A percentile compares a stretch with the other conserved stretches of the same genome.
phyloP scores from a whole-genome alignment of 2,113 vertebrate genomes.

The Bettongia penicillata region DNA sequence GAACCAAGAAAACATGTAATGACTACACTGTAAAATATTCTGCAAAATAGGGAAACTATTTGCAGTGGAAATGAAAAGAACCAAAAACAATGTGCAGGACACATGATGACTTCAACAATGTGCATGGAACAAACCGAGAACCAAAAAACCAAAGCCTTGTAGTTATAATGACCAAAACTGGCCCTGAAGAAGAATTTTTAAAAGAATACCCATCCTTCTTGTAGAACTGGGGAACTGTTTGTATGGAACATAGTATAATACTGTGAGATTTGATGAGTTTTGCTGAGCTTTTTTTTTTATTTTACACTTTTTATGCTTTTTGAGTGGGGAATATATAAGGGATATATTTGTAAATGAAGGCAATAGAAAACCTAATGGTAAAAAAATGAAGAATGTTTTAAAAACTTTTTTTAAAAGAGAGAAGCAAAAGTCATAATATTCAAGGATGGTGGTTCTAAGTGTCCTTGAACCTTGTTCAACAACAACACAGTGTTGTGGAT shows the following conservation, averaged over 20 bases:
- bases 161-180: background rate
- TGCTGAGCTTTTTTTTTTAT: background rate
- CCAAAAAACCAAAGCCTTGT: background rate
- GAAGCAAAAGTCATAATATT: background rate
- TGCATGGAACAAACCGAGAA: background rate
- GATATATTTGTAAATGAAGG: background rate
- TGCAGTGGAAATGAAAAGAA: background rate
- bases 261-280: background rate
- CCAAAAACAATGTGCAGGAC: background rate
- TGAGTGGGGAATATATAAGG: background rate
- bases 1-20: background rate
- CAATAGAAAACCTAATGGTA: background rate
- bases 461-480: background rate
- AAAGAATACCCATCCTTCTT: background rate
- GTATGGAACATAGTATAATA: background rate
- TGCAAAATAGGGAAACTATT: background rate
- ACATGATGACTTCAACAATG: background rate
- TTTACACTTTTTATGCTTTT: background rate
- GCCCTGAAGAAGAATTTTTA: background rate
- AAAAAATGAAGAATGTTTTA: background rate
- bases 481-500: background rate
- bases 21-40: background rate
- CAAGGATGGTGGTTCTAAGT: background rate
- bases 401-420: background rate
- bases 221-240: background rate